Evolutionary conservation across 1,140 invertebrate genomes (phyloP).

Genomic region (Chelonus insularis): DNA sequence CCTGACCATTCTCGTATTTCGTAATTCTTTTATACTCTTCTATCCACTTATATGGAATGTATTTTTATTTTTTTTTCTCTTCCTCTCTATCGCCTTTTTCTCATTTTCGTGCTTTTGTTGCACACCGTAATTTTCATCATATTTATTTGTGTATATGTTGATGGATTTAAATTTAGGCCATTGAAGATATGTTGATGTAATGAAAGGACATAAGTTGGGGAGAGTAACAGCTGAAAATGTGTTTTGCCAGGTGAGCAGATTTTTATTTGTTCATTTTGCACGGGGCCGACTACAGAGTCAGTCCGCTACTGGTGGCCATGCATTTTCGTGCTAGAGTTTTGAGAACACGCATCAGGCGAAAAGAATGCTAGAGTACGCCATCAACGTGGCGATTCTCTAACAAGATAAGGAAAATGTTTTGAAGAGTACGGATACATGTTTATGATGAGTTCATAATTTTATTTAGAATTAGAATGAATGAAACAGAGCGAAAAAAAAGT

Average conservation of each 20-base stretch:
- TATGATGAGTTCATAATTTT: neutral
- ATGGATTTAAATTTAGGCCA: no score
- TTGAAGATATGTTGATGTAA: no score
- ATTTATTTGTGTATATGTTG: no score
- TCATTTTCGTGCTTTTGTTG: no score
- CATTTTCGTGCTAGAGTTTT: conserved; percentile 12
- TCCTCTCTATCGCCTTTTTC: no score
- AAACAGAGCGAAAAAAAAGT: no score
- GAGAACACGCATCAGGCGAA: conserved; percentile 14
- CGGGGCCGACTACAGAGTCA: conserved; percentile 8
- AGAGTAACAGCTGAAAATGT: neutral
- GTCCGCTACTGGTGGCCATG: conserved; percentile 20
- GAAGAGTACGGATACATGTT: neutral
- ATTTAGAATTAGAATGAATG: neutral
- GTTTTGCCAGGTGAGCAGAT: neutral
- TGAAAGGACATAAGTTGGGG: no score
- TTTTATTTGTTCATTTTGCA: conserved; percentile 10
- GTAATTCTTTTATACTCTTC: conserved; percentile 10
- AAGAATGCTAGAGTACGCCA: conserved; percentile 11
- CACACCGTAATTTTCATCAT: no score
- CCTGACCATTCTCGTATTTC: conserved; percentile 5
- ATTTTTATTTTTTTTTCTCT: no score
- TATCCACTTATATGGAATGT: neutral
- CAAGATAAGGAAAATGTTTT: conserved; percentile 10
- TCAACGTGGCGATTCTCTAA: conserved; percentile 14